Evolutionary conservation across 37 sponge, comb jelly and placozoan species (phyloP).

Genomic region (Mnemiopsis leidyi): DNA sequence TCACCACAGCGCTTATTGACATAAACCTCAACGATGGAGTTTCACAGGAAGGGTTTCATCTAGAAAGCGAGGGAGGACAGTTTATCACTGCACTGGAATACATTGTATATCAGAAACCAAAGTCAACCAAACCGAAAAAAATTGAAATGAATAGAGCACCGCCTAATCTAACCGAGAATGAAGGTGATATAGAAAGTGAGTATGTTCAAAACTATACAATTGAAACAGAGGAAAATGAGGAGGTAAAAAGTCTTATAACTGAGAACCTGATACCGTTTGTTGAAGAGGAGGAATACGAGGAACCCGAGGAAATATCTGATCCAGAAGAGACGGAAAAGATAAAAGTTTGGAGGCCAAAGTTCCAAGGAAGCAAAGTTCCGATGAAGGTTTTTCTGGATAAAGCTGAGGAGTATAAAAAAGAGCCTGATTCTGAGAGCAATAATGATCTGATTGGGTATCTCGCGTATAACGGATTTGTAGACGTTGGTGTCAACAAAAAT

Average conservation of each 20-base stretch:
- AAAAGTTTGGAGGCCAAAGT: conserved; percentile 15
- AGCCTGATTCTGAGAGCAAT: background rate
- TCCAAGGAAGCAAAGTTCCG: background rate
- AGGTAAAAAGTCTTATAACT: background rate
- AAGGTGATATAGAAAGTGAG: background rate
- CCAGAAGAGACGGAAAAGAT: background rate
- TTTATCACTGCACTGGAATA: background rate
- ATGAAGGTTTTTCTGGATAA: background rate
- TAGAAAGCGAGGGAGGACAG: background rate
- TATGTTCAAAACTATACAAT: background rate
- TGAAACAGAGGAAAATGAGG: background rate
- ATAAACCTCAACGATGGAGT: background rate
- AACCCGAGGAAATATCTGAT: background rate
- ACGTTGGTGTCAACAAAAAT: background rate
- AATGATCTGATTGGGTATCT: background rate
- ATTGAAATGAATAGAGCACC: background rate
- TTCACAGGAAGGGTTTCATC: background rate
- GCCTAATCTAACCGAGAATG: background rate
- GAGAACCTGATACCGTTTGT: background rate
- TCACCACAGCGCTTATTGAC: background rate
- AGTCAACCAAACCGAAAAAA: background rate
- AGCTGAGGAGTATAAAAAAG: background rate
- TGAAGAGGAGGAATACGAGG: background rate
- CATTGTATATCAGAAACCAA: background rate
- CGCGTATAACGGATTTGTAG: background rate